phyloP scores from a whole-genome alignment of 2,888 invertebrate species.

The Heliconius sara region DNA sequence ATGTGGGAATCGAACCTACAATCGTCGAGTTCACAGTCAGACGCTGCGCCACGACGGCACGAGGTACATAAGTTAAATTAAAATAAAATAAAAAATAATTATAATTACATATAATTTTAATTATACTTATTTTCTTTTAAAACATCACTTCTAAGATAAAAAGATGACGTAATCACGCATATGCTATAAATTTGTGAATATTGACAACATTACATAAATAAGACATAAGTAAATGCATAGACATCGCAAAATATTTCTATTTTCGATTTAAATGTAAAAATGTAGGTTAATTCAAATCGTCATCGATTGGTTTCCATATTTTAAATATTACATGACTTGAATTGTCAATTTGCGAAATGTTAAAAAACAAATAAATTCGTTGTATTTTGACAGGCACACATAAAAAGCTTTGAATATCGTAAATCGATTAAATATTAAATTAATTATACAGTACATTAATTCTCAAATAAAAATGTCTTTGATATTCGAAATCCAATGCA shows the following conservation, averaged over 20 bases:
- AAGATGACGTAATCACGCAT: background rate
- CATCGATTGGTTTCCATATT: constrained; percentile 12
- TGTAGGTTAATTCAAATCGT: constrained; percentile 21
- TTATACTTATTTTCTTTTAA: background rate
- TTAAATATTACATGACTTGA: constrained; percentile 26
- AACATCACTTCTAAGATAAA: background rate
- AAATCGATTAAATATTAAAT: background rate
- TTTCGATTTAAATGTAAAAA: constrained; percentile 30
- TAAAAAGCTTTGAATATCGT: background rate
- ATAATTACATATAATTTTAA: background rate
- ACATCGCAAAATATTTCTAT: constrained; percentile 18
- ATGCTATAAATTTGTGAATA: constrained; percentile 3
- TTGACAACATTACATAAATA: constrained; percentile 26
- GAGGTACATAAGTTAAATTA: background rate
- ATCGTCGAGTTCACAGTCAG: too few species aligned
- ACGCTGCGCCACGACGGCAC: too few species aligned
- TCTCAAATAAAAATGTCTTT: background rate
- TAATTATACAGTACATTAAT: background rate
- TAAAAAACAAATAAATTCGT: constrained; percentile 3
- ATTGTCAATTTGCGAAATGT: background rate
- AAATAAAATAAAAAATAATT: background rate
- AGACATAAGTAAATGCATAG: background rate
- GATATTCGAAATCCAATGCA: background rate
- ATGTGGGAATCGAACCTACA: too few species aligned
- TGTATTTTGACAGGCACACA: background rate